These are phyloP conservation scores for Chaetodon auriga DNA, from an alignment of 2,113 vertebrate species.

Conservation along the genomic window DNA sequence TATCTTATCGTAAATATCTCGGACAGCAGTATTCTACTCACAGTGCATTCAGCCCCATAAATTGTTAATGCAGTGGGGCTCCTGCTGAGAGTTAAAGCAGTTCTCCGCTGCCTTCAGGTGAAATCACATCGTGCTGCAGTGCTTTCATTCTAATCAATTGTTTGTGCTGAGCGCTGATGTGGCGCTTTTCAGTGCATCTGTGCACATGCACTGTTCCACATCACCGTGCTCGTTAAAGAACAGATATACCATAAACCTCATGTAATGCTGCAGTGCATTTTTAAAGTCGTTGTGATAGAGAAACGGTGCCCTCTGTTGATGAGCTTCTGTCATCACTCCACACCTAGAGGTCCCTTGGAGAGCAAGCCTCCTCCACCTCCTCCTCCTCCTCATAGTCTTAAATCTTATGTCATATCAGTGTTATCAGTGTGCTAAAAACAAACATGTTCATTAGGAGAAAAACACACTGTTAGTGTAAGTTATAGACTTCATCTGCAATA, in stretches of 20 bases:
- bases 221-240: constrained; percentile 26
- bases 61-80: constrained; percentile 47
- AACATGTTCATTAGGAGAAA: neutral
- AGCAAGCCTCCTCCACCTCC: neutral
- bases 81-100: constrained; percentile 30
- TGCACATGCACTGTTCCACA: constrained; percentile 37
- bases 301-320: constrained; percentile 70
- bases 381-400: too few relatives aligned
- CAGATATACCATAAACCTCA: constrained; percentile 9
- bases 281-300: constrained; percentile 16
- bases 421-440: neutral
- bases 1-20: neutral
- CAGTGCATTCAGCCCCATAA: constrained; percentile 13
- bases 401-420: too few relatives aligned
- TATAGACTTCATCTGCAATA: neutral
- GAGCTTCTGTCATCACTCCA: constrained; percentile 6
- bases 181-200: constrained; percentile 25
- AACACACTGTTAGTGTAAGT: neutral
- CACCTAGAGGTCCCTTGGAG: neutral
- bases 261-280: constrained; percentile 38
- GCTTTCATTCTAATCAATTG: constrained; percentile 39
- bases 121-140: constrained; percentile 37
- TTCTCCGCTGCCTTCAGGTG: constrained; percentile 43
- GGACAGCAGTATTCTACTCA: neutral
- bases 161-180: constrained; percentile 49